Evolutionary conservation across 2,888 invertebrate genomes (phyloP), one percentile per base, ranked within the genome.

Genomic region (Amblyteles armatorius): DNA sequence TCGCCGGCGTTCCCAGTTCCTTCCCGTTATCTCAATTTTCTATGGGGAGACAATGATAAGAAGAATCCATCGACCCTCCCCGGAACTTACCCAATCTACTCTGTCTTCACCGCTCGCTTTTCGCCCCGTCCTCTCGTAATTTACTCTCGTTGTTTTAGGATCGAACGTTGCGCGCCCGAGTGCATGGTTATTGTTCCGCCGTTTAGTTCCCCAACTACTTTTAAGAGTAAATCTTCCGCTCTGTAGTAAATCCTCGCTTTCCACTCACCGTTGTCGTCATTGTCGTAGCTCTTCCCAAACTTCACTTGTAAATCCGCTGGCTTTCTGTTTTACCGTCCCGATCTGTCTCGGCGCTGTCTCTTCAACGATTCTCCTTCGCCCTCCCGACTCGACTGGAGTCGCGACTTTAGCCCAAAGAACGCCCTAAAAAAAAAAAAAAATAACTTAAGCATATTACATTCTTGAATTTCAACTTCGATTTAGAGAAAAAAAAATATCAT

Each of bases 221-320:
- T 86, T 82, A 78, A 69, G 19, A 13, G 80, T 76, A 33, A 55
- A 67, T 26, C 40, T 33, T 73, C n/a, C n/a, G 29, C 60, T 29
- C 44, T 26, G 22, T 22, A 26, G 44, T 40, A n/a, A 60, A 11
- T 22, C n/a, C 57, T 57, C 19, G 11, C 22, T 57, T 36, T 13
- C 40, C 55, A 36, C 19, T 60, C 60, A 57, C 9, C 60, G 9
- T 74, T 63, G 60, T 16, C 60, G 26, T n/a, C 29, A 60, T 48
- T 33, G 19, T 55, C 44, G 48, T 74, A 57, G 29, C 29, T 57
- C 60, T 33, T 74, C 68, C 22, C 69, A 81, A 90, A 89, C 88
- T 90, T 88, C 82, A 88, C 86, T 84, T 89, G 88, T 90, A 89
- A 89, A 89, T 88, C 77, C 76, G 73, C 52, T 86, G 22, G 44